Evolutionary conservation across 2,888 invertebrate species (phyloP).

Genomic region (Andricus quercusramuli): DNA sequence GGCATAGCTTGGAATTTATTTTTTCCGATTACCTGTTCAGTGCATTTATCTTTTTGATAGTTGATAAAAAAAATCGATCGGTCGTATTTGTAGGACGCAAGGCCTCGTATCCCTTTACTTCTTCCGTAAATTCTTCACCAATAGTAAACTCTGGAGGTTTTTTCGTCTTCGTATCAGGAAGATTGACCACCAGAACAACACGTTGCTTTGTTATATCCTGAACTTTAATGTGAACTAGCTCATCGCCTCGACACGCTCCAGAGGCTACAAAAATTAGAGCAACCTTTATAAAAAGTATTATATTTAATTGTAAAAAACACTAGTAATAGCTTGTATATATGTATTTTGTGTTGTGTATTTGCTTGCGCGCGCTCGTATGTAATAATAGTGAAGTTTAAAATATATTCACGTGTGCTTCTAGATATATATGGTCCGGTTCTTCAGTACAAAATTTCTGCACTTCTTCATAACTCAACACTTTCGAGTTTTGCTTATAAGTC

Average conservation of each 20-base stretch:
- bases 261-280: constrained; percentile 51
- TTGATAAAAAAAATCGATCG: constrained; percentile 46
- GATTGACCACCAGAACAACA: constrained; percentile 45
- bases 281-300: constrained; percentile 45
- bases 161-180: constrained; percentile 49
- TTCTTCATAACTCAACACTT: constrained; percentile 41
- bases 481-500: constrained; percentile 43
- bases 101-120: constrained; percentile 44
- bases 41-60: no score
- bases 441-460: constrained; percentile 44
- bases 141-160: constrained; percentile 49
- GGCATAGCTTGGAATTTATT: no score
- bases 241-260: constrained; percentile 48
- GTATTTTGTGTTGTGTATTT: constrained; percentile 6
- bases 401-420: constrained; percentile 49
- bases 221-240: constrained; percentile 46
- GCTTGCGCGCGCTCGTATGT: not conserved
- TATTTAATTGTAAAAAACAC: not conserved
- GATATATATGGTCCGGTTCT: constrained; percentile 56
- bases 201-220: constrained; percentile 45
- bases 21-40: no score
- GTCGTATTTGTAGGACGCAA: constrained; percentile 44
- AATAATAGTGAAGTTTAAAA: not conserved
- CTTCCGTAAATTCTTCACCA: constrained; percentile 45
- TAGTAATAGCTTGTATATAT: constrained; percentile 7